These are phyloP conservation scores for Cygnus atratus DNA, from an alignment of 2,113 vertebrate species.

Conservation along the genomic window DNA sequence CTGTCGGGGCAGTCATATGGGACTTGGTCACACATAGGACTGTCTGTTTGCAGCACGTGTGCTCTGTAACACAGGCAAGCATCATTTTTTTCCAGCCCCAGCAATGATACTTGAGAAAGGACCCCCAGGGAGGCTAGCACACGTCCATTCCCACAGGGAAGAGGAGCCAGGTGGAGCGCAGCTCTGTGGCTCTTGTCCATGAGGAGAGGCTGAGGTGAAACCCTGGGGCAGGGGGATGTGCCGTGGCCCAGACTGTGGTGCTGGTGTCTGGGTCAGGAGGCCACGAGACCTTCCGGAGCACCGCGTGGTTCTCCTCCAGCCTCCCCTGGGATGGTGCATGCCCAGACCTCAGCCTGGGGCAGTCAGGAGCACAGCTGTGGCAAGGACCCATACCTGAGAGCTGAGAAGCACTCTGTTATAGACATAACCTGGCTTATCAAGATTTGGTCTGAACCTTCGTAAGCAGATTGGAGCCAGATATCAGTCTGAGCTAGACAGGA, in stretches of 20 bases:
- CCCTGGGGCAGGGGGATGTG: accelerated
- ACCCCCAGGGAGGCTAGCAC: neutral
- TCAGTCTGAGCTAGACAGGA: conserved; percentile 49
- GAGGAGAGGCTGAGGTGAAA: neutral
- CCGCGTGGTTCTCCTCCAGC: accelerated
- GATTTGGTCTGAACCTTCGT: conserved; percentile 26
- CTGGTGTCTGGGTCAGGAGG: neutral
- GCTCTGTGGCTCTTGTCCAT: neutral
- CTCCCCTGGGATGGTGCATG: conserved; percentile 6
- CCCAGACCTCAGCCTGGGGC: neutral
- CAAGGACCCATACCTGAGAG: conserved; percentile 44
- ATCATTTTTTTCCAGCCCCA: neutral
- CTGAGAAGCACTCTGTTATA: neutral
- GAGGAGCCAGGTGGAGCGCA: neutral
- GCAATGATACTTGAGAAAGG: neutral
- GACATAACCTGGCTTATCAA: conserved; percentile 52
- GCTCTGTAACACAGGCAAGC: neutral
- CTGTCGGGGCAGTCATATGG: neutral
- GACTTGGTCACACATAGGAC: neutral
- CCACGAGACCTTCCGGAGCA: neutral
- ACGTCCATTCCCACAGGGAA: neutral
- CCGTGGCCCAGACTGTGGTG: accelerated
- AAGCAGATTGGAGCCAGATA: conserved; percentile 66
- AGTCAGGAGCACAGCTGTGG: conserved; percentile 22
- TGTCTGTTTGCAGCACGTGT: neutral